A percentile compares a stretch with the other conserved stretches of the same genome.
Conservation (phyloP, 2,113 vertebrate species). For the Chionomys nivalis region DNA sequence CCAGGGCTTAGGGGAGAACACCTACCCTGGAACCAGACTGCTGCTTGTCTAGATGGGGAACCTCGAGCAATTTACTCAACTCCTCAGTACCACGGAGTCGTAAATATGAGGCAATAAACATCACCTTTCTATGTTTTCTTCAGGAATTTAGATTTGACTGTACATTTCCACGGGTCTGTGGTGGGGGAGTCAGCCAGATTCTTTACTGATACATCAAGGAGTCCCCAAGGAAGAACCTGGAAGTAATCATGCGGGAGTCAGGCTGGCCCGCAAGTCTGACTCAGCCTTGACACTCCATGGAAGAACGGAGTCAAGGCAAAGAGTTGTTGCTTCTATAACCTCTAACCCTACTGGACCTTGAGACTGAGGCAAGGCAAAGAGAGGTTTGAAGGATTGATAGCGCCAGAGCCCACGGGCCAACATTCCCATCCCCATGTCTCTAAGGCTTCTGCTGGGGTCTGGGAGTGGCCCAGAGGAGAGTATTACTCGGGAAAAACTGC, state of each 20-base stretch:
- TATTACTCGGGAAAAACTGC: background rate
- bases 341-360: background rate
- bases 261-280: background rate
- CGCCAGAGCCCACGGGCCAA: background rate
- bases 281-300: background rate
- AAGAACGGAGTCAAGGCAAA: background rate
- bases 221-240: background rate
- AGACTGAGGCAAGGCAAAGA: background rate
- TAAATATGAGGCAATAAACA: background rate
- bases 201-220: background rate
- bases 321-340: background rate
- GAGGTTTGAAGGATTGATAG: background rate
- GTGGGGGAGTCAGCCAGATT: background rate
- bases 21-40: background rate
- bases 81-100: background rate
- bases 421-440: background rate
- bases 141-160: conserved; percentile 12
- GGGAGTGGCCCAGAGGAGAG: background rate
- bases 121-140: background rate
- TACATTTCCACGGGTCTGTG: background rate
- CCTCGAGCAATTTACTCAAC: background rate
- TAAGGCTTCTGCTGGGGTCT: background rate
- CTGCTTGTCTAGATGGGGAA: background rate
- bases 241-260: background rate
- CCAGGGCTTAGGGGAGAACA: background rate